These are phyloP conservation scores for Trilocha varians DNA, from an alignment of 2,888 invertebrate species.

Conservation along the genomic window DNA sequence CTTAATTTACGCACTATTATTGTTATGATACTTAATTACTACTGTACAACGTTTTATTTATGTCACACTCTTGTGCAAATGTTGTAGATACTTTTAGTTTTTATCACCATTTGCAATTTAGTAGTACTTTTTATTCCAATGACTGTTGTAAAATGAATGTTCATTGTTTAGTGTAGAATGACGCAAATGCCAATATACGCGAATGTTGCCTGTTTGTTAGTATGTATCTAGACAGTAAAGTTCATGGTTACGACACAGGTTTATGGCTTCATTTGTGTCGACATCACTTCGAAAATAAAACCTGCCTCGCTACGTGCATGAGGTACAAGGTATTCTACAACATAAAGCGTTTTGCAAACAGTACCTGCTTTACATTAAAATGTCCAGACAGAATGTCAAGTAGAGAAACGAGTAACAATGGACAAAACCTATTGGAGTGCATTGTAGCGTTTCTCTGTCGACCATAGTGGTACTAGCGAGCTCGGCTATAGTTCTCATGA, in stretches of 20 bases:
- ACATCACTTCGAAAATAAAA: constrained; percentile 24
- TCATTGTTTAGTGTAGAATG: background rate
- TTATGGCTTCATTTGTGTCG: constrained; percentile 34
- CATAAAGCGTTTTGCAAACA: constrained; percentile 4
- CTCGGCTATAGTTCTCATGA: constrained; percentile 52
- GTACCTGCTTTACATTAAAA: constrained; percentile 6
- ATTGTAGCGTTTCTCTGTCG: constrained; percentile 24
- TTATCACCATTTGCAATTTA: too few species aligned
- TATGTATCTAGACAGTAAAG: constrained; percentile 15
- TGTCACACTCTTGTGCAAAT: too few species aligned
- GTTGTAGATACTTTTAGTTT: too few species aligned
- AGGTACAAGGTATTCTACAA: background rate
- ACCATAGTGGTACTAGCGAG: constrained; percentile 2
- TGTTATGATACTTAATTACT: too few species aligned
- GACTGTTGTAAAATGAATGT: background rate
- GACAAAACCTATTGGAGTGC: constrained; percentile 41
- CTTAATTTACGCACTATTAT: too few species aligned
- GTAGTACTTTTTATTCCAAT: background rate
- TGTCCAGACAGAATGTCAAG: constrained; percentile 25
- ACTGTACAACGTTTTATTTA: too few species aligned
- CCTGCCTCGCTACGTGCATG: constrained; percentile 15
- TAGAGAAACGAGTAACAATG: constrained; percentile 41
- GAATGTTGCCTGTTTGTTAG: constrained; percentile 9
- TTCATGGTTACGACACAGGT: constrained; percentile 22
- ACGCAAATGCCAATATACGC: background rate